Conservation (phyloP, 1,140 invertebrate species). For the Mizuhopecten yessoensis region DNA sequence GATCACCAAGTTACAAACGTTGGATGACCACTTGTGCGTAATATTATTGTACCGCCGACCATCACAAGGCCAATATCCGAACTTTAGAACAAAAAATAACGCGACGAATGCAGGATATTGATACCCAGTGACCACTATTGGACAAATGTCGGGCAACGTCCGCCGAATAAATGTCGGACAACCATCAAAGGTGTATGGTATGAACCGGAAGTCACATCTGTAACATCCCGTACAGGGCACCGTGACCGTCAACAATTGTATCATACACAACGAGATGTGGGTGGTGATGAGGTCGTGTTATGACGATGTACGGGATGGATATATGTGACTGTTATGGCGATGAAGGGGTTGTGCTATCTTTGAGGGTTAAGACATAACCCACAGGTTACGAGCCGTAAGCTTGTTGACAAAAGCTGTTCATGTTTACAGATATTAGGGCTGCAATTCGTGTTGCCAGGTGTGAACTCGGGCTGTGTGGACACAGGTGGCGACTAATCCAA, state of each 20-base stretch:
- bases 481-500: constrained; percentile 17
- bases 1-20: no score
- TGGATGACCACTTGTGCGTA: no score
- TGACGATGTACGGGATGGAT: background rate
- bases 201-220: background rate
- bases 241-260: no score
- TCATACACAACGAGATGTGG: background rate
- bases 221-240: background rate
- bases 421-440: background rate
- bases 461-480: background rate
- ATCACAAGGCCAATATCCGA: no score
- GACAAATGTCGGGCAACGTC: no score
- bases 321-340: background rate
- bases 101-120: no score
- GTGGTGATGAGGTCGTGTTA: background rate
- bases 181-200: no score
- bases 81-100: no score
- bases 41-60: no score
- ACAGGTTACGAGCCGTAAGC: background rate
- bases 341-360: background rate
- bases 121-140: no score
- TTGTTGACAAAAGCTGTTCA: constrained; percentile 12
- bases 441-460: constrained; percentile 21
- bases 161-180: no score
- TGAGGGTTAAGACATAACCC: background rate